These are phyloP conservation scores for Sebastes schlegelii DNA, from an alignment of 2,113 vertebrate genomes.

Conservation along the genomic window DNA sequence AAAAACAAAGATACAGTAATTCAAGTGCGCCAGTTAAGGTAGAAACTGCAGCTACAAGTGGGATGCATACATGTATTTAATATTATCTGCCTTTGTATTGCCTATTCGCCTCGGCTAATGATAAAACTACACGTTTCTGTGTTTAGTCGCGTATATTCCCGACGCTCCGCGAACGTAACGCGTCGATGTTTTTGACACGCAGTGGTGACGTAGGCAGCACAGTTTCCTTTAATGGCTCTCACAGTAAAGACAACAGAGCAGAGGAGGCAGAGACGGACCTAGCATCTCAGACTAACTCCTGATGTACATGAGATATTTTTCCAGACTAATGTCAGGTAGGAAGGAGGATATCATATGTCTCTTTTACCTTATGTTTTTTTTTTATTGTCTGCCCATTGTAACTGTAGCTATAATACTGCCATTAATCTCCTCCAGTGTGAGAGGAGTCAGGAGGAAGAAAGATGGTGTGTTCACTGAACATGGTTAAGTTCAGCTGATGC, in stretches of 20 bases:
- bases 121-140: not conserved
- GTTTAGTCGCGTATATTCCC: conserved; percentile 19
- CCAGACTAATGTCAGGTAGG: conserved; percentile 81
- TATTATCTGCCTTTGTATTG: not conserved
- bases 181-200: conserved; percentile 52
- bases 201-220: conserved; percentile 73
- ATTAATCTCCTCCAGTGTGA: conserved; percentile 9
- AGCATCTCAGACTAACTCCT: conserved; percentile 28
- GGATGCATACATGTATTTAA: not conserved
- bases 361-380: not conserved
- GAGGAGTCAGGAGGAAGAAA: not conserved
- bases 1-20: not conserved
- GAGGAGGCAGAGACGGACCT: conserved; percentile 33
- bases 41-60: not conserved
- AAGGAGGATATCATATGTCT: not conserved
- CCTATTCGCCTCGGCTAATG: not conserved
- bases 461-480: conserved; percentile 8
- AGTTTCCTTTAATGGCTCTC: conserved; percentile 61
- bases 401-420: not conserved
- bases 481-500: conserved; percentile 14
- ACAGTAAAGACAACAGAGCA: conserved; percentile 16
- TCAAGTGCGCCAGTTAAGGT: fast-evolving
- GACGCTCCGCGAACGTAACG: conserved; percentile 32
- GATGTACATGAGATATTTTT: conserved; percentile 79
- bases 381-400: not conserved